phyloP scores from a whole-genome alignment of 2,888 invertebrate species.

The Anthrax anthrax region DNA sequence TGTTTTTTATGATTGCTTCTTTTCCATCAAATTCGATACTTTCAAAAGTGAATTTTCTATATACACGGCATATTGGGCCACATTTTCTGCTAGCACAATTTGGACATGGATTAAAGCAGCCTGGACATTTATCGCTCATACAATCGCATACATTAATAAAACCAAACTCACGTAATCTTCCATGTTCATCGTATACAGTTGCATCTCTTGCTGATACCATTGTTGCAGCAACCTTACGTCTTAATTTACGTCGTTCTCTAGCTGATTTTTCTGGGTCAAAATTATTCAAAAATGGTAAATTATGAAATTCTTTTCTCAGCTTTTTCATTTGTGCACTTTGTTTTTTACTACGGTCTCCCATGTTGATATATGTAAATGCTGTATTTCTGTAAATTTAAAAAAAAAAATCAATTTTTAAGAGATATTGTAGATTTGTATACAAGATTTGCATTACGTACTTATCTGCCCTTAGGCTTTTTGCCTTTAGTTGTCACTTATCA shows the following conservation, averaged over 20 bases:
- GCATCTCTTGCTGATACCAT: constrained; percentile 32
- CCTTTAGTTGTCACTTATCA: no score
- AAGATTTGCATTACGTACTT: no score
- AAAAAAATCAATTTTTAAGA: no score
- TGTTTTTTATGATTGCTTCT: constrained; percentile 38
- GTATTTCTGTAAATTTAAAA: no score
- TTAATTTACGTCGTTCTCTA: constrained; percentile 61
- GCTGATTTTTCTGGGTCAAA: constrained; percentile 69
- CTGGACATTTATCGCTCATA: constrained; percentile 56
- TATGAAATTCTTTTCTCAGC: background rate
- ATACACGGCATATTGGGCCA: constrained; percentile 64
- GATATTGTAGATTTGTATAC: no score
- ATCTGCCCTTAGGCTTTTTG: no score
- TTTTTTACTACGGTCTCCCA: no score
- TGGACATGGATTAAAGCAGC: constrained; percentile 71
- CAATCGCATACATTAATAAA: constrained; percentile 70
- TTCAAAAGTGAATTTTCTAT: constrained; percentile 65
- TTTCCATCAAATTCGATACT: constrained; percentile 67
- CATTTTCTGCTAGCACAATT: constrained; percentile 63
- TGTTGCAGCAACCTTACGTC: constrained; percentile 37
- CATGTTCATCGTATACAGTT: constrained; percentile 57
- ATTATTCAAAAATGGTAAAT: constrained; percentile 36
- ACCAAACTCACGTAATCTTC: constrained; percentile 45
- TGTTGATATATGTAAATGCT: no score
- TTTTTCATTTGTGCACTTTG: background rate